A percentile compares a stretch with the other conserved stretches of the same genome.
Conservation (phyloP, 2,888 invertebrate genomes). For the Junonia oenone region DNA sequence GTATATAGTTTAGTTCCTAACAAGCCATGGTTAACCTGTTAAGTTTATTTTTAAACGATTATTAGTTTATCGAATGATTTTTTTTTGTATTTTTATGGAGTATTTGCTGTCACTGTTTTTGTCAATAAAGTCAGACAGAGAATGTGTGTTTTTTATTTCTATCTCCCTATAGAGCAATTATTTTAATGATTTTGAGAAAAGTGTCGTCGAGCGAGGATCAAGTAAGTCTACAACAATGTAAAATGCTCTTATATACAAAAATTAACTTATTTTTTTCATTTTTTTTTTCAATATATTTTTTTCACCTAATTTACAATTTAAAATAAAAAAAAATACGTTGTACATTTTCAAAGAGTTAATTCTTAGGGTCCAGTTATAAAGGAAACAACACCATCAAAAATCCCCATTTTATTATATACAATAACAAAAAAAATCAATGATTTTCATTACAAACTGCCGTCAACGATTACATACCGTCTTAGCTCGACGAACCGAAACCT, state of each 20-base stretch:
- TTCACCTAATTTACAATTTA: no score
- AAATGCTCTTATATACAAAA: no score
- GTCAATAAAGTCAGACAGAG: conserved; percentile 32
- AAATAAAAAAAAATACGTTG: neutral
- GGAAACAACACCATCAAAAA: conserved; percentile 6
- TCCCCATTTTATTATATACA: conserved; percentile 9
- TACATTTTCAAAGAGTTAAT: no score
- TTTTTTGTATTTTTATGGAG: conserved; percentile 26
- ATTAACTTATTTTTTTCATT: no score
- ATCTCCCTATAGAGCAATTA: neutral
- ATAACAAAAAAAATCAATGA: conserved; percentile 9
- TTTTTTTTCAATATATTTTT: no score
- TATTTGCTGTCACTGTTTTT: conserved; percentile 29
- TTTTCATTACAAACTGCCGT: conserved; percentile 2
- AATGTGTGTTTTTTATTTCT: conserved; percentile 12
- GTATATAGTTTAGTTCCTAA: conserved; percentile 31
- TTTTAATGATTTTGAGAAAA: no score
- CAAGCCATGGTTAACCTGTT: conserved; percentile 39
- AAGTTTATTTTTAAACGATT: conserved; percentile 35
- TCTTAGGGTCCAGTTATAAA: neutral
- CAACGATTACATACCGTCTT: neutral
- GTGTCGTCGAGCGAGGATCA: no score
- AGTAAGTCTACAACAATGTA: no score
- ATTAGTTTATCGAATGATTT: conserved; percentile 27
- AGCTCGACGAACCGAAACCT: conserved; percentile 7